Conservation (phyloP, 2,797 vertebrate genomes). For the Oophaga sylvatica region DNA sequence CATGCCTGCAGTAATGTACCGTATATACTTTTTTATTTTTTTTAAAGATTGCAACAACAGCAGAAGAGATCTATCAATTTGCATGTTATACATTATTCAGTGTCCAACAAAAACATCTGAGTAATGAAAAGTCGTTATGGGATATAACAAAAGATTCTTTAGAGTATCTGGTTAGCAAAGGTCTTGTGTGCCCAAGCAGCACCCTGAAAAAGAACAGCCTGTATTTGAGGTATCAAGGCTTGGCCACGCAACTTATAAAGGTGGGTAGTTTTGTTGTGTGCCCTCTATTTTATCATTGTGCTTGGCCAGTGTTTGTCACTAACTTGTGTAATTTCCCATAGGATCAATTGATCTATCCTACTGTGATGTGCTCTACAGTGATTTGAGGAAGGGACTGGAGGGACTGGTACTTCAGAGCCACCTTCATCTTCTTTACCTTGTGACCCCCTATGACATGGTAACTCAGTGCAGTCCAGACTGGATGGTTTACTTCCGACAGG, state of each 20-base stretch:
- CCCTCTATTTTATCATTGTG: neutral
- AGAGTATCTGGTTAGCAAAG: conserved; percentile 77
- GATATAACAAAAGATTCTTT: conserved; percentile 76
- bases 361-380: conserved; percentile 83
- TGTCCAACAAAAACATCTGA: conserved; percentile 81
- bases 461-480: conserved; percentile 86
- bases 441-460: conserved; percentile 88
- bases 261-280: conserved; percentile 68
- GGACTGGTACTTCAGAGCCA: conserved; percentile 87
- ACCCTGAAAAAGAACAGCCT: conserved; percentile 50
- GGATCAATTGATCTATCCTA: conserved; percentile 88
- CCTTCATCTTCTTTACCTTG: conserved; percentile 90
- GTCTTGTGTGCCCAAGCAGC: conserved; percentile 73
- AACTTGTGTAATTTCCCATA: conserved; percentile 64
- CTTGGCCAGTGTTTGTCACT: neutral
- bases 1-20: neutral
- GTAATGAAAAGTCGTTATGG: conserved; percentile 76
- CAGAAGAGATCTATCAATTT: conserved; percentile 78
- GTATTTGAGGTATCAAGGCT: conserved; percentile 78
- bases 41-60: conserved; percentile 80
- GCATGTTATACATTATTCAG: conserved; percentile 83
- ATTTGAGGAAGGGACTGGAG: conserved; percentile 87
- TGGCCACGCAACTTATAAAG: conserved; percentile 90
- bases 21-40: conserved; percentile 48
- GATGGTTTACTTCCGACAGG: conserved; percentile 91